Conservation (phyloP, 2,113 vertebrate genomes). For the Crotophaga sulcirostris region DNA sequence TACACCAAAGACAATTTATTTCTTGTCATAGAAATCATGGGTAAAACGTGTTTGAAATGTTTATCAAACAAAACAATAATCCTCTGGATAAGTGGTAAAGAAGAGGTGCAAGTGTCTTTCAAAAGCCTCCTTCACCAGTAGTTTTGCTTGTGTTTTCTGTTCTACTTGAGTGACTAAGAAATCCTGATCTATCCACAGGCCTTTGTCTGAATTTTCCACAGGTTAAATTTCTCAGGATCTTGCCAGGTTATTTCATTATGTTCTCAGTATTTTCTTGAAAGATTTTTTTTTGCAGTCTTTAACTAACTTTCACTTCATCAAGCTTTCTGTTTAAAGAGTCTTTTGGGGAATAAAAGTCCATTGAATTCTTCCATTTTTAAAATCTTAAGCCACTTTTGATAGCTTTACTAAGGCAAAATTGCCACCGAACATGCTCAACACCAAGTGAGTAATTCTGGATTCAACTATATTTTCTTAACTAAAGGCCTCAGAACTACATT, state of each 20-base stretch:
- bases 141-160: not conserved
- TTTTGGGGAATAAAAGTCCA: not conserved
- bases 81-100: not conserved
- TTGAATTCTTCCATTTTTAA: not conserved
- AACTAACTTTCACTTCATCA: conserved; percentile 19
- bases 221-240: conserved; percentile 58
- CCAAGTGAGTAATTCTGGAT: not conserved
- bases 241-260: conserved; percentile 25
- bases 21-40: not conserved
- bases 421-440: not conserved
- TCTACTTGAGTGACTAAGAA: not conserved
- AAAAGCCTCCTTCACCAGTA: not conserved
- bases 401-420: not conserved
- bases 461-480: not conserved
- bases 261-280: conserved; percentile 44
- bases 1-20: not conserved
- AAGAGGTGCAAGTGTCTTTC: not conserved
- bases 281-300: conserved; percentile 38
- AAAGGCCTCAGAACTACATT: not conserved
- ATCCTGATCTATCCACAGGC: not conserved
- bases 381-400: not conserved
- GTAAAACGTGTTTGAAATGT: not conserved
- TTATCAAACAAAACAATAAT: not conserved
- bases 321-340: conserved; percentile 40
- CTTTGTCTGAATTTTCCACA: conserved; percentile 18